Evolutionary conservation across 2,888 invertebrate genomes (phyloP).

Genomic region (Xestoiulus laeticollis): DNA sequence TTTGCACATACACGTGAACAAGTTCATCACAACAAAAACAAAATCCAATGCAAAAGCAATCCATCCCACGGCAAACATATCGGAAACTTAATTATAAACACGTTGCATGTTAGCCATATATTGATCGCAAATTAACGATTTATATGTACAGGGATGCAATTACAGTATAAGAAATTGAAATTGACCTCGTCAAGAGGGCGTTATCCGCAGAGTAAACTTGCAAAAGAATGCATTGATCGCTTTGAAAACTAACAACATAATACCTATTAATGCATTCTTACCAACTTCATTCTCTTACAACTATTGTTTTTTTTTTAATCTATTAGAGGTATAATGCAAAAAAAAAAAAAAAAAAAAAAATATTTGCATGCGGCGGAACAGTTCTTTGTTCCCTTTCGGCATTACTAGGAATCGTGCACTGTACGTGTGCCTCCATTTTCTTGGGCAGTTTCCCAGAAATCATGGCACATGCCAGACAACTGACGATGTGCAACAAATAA

Average conservation of each 20-base stretch:
- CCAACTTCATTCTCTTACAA: background rate
- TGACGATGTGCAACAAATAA: background rate
- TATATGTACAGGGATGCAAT: background rate
- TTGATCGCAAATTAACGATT: background rate
- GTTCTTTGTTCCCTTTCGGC: constrained; percentile 1
- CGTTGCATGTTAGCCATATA: background rate
- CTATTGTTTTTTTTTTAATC: constrained; percentile 4
- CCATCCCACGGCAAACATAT: constrained; percentile 12
- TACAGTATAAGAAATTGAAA: background rate
- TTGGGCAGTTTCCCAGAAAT: constrained; percentile 18
- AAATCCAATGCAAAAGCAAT: constrained; percentile 2
- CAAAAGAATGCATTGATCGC: constrained; percentile 26
- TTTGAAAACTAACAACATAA: background rate
- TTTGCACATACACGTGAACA: background rate
- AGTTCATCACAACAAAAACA: background rate
- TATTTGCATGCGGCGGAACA: background rate
- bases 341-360: background rate
- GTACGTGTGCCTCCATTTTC: background rate
- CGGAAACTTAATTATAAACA: constrained; percentile 15
- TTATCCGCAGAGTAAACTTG: background rate
- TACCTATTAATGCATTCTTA: background rate
- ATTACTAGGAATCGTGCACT: background rate
- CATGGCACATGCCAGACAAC: constrained; percentile 4
- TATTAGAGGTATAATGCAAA: background rate
- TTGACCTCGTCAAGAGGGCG: constrained; percentile 12